Evolutionary conservation across 2,113 vertebrate genomes (phyloP).

Genomic region (Lota lota): DNA sequence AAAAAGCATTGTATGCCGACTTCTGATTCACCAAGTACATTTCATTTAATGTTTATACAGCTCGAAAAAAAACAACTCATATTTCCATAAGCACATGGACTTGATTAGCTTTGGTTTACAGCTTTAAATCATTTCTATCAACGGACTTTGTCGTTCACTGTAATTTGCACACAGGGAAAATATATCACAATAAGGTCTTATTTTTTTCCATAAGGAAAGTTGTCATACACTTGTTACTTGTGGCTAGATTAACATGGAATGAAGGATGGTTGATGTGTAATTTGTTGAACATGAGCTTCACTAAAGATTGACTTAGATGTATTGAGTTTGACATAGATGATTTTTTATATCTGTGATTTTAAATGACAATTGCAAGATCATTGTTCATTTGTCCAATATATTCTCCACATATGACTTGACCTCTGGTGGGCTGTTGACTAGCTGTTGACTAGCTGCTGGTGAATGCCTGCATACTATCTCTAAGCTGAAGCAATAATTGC

Average conservation of each 20-base stretch:
- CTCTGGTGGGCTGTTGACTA: slow-evolving; percentile 28
- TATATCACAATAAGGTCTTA: too few species aligned
- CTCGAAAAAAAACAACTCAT: too few species aligned
- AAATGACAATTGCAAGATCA: slow-evolving; percentile 41
- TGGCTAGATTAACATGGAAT: background rate
- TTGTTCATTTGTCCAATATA: slow-evolving; percentile 35
- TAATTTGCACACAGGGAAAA: too few species aligned
- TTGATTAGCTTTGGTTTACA: too few species aligned
- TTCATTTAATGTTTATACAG: too few species aligned
- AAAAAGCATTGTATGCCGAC: too few species aligned
- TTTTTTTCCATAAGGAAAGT: slow-evolving; percentile 13
- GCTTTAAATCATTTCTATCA: too few species aligned
- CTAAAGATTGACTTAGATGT: slow-evolving; percentile 48
- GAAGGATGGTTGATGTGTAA: background rate
- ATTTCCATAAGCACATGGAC: too few species aligned
- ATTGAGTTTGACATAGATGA: slow-evolving; percentile 48
- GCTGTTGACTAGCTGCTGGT: slow-evolving; percentile 17
- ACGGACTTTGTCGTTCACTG: too few species aligned
- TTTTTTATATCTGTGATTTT: slow-evolving; percentile 62
- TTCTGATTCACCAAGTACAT: too few species aligned
- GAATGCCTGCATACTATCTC: slow-evolving; percentile 15
- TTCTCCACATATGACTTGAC: slow-evolving; percentile 50
- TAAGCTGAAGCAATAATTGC: slow-evolving; percentile 55
- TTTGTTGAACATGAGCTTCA: slow-evolving; percentile 22
- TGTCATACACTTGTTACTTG: background rate